phyloP scores from a whole-genome alignment of 2,113 vertebrate species.

The Tragulus kanchil region DNA sequence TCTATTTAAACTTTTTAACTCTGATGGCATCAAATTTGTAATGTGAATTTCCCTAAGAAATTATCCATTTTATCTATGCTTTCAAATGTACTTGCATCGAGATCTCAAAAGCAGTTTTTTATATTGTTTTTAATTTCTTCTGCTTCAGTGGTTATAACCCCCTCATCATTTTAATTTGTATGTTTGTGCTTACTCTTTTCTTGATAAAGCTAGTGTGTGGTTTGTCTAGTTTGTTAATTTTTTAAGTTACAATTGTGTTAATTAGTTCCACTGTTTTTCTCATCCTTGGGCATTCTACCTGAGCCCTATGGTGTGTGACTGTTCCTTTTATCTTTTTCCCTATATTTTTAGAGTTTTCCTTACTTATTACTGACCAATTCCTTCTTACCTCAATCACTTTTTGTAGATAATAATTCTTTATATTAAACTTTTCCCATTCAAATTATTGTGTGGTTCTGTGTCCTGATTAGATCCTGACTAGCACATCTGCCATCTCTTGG shows the following conservation, averaged over 20 bases:
- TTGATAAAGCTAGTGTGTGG: background rate
- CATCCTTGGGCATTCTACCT: background rate
- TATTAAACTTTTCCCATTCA: background rate
- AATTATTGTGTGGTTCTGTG: background rate
- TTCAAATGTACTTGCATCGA: constrained; percentile 20
- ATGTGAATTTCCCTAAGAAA: constrained; percentile 19
- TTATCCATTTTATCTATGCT: background rate
- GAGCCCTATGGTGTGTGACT: background rate
- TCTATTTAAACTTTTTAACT: background rate
- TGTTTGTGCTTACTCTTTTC: background rate
- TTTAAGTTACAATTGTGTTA: background rate
- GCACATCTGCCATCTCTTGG: background rate
- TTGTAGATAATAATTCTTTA: background rate
- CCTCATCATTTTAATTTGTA: background rate
- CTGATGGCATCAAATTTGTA: background rate
- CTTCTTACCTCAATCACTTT: background rate
- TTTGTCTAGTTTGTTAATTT: background rate
- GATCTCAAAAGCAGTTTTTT: background rate
- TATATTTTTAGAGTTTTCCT: background rate
- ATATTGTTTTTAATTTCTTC: background rate
- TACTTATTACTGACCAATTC: background rate
- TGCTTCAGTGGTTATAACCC: background rate
- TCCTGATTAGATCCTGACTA: background rate
- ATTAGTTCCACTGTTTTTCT: background rate
- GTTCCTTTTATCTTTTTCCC: background rate